Conservation (phyloP, 2,888 invertebrate species). For the Erebia palarica region DNA sequence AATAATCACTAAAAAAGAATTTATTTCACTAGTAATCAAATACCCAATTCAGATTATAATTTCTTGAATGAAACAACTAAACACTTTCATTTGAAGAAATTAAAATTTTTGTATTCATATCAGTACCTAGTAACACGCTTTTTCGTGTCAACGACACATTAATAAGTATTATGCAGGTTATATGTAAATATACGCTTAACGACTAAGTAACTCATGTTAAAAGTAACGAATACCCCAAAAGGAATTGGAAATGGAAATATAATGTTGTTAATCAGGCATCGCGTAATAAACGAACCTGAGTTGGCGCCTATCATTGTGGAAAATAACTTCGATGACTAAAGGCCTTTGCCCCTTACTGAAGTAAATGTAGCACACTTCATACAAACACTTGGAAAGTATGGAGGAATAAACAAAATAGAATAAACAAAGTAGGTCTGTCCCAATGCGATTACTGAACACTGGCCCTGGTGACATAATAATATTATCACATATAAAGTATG, state of each 20-base stretch:
- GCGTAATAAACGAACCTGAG: conserved; percentile 28
- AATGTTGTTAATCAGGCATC: conserved; percentile 19
- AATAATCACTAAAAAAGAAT: no score
- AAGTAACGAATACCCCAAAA: conserved; percentile 6
- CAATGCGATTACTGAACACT: conserved; percentile 25
- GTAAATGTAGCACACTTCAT: conserved; percentile 23
- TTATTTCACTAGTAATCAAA: no score
- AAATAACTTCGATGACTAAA: conserved; percentile 30
- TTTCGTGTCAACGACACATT: conserved; percentile 10
- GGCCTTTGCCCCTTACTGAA: conserved; percentile 33
- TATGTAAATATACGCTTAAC: conserved; percentile 5
- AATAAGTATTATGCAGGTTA: conserved; percentile 1
- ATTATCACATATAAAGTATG: conserved; percentile 37
- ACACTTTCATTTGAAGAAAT: background rate
- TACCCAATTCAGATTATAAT: no score
- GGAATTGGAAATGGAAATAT: conserved; percentile 6
- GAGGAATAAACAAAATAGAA: conserved; percentile 15
- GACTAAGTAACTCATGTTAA: conserved; percentile 2
- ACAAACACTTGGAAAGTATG: conserved; percentile 25
- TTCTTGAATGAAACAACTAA: no score
- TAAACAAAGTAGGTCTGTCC: conserved; percentile 27
- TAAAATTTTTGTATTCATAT: background rate
- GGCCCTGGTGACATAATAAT: conserved; percentile 37
- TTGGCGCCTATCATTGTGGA: conserved; percentile 33
- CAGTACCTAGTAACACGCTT: background rate